These are phyloP conservation scores for Morpho helenor DNA, from an alignment of 2,888 invertebrate genomes.

Conservation along the genomic window DNA sequence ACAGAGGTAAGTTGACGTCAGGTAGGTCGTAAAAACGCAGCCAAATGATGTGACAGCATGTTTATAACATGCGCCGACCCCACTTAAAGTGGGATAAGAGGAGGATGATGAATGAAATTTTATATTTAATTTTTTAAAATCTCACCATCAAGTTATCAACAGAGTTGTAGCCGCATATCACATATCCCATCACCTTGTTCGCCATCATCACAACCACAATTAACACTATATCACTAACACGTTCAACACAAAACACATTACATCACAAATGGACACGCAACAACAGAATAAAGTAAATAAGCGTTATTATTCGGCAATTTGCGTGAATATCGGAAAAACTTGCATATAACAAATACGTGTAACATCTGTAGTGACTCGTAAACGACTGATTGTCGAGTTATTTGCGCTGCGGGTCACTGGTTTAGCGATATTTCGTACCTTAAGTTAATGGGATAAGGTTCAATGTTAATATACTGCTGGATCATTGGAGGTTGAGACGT, in stretches of 20 bases:
- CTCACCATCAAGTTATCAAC: slow-evolving; percentile 79
- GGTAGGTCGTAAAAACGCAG: too few species aligned
- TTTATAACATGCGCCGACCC: too few species aligned
- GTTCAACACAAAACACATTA: slow-evolving; percentile 12
- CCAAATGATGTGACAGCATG: too few species aligned
- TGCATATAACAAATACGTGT: slow-evolving; percentile 29
- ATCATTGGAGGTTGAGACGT: slow-evolving; percentile 5
- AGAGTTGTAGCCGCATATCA: slow-evolving; percentile 80
- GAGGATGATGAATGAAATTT: too few species aligned
- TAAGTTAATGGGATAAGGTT: slow-evolving; percentile 14
- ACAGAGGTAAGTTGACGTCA: too few species aligned
- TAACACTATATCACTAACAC: slow-evolving; percentile 10
- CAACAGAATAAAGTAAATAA: neutral
- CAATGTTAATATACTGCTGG: slow-evolving; percentile 5
- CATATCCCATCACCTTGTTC: slow-evolving; percentile 76
- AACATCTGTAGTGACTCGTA: slow-evolving; percentile 37
- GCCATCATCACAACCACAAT: slow-evolving; percentile 48
- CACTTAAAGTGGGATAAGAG: too few species aligned
- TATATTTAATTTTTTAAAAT: neutral
- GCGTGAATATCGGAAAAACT: too few species aligned
- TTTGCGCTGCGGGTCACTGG: slow-evolving; percentile 15
- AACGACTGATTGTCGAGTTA: slow-evolving; percentile 42
- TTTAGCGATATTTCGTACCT: slow-evolving; percentile 2
- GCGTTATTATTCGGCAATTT: too few species aligned
- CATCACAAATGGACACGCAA: slow-evolving; percentile 5